A percentile compares a stretch with the other conserved stretches of the same genome.
Conservation (phyloP, 2,797 vertebrate species). For the Myotis vivesi region DNA sequence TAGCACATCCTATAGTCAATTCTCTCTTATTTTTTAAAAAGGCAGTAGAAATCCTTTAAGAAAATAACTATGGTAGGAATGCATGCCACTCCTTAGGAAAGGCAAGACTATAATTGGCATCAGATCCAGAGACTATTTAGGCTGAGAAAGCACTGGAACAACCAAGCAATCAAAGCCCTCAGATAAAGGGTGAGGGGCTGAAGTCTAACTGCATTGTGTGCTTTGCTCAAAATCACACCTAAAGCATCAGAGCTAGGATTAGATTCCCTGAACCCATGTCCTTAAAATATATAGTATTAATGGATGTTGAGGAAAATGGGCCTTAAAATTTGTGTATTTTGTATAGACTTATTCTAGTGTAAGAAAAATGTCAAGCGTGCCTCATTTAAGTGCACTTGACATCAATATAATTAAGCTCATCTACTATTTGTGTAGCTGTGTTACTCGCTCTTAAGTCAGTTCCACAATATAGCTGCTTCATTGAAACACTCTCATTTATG, state of each 20-base stretch:
- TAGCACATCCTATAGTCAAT: background rate
- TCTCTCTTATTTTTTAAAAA: background rate
- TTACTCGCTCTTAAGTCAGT: background rate
- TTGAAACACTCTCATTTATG: background rate
- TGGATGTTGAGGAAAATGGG: background rate
- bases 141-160: background rate
- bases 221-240: background rate
- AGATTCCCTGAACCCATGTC: background rate
- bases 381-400: background rate
- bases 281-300: background rate
- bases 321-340: background rate
- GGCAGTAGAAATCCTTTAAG: background rate
- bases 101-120: background rate
- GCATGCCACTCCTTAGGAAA: background rate
- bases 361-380: background rate
- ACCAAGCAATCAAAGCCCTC: background rate
- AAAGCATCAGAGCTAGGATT: background rate
- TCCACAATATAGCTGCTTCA: background rate
- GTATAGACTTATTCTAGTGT: background rate
- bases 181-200: background rate
- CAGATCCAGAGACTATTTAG: background rate
- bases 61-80: background rate
- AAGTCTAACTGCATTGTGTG: background rate
- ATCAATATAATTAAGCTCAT: background rate
- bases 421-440: background rate